Base-by-base conservation (phyloP, 2,888 invertebrate genomes). In the Cantharis nigra region DNA sequence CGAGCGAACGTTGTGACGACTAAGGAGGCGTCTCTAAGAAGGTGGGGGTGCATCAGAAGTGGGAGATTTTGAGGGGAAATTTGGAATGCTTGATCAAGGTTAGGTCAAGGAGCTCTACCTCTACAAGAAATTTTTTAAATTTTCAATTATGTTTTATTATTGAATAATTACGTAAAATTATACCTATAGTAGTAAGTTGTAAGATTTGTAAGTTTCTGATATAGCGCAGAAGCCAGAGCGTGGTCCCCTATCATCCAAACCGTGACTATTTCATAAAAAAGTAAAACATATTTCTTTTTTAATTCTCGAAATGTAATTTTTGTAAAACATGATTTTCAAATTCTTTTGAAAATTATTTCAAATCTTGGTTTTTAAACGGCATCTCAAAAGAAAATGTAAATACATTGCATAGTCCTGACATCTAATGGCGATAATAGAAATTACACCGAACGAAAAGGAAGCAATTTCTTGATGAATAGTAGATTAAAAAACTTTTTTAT, bases 41-140 rank as follows among this genome's bases (percentile, higher is more conserved):
- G 80, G 81, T 80, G 80, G 81, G 80, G 80, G 79, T 75, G 71
- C 72, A 70, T 49, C 18, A 65, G 64, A 70, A 73, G 80, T 77
- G 79, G 80, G 80, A 72, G 70, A 69, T 65, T 69, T 69, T 33
- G 69, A 82, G 81, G 81, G 80, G 81, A 81, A 82, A 72, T 74
- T 72, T 75, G 79, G 80, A 77, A 80, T 80, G 80, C 76, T 74
- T 80, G 81, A 75, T 80, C 81, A 81, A 81, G 81, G 81, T 81
- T 80, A 81, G 81, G 80, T 81, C 81, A 81, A 81, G 81, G 81
- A 80, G 80, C 77, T 76, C 75, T 78, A 72, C 75, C 76, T 69
- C 33, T 49, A 63, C 63, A 64, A 63, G 69, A 67, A 76, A 71
- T 71, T 72, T 76, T 76, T 76, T 28, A 30, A 76, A 76, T 72